Base-by-base conservation (phyloP, 2,797 vertebrate genomes). In the Helicolenus hilgendorfi region DNA sequence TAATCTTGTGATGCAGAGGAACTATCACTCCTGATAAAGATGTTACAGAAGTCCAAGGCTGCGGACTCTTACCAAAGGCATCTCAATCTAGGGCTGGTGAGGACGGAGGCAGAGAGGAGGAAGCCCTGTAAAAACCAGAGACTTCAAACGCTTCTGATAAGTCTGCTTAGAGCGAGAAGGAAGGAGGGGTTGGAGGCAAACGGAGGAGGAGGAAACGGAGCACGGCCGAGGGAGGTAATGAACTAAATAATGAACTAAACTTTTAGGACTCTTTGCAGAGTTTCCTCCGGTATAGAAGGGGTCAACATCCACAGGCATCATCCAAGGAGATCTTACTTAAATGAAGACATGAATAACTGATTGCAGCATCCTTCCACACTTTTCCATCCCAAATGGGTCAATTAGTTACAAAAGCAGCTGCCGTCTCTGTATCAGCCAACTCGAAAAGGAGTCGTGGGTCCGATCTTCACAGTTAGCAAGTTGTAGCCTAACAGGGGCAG, bases 101-200 rank as follows among this genome's bases (percentile, higher is more conserved):
- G 67, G 72, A 76, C 36, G 53, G 63, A 62, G 63, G 67, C 38
- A 81, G 68, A 63, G 69, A 73, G 72, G 74, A 84, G 60, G 68
- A 89, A 53, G 69, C 72, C 56, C 74, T 29, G 72, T 27, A 31
- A 74, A 90, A 67, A 74, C 65, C 64, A 56, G 58, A 35, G 77
- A 71, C 88, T 89, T 92, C 77, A 89, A 93, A 87, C 26, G 45
- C 59, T 83, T 84, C 60, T 87, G 87, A 90, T 74, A 87, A 64
- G 76, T 88, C 71, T 35, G 81, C 65, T 85, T 24, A 64, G 24
- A 73, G 65, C 13, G 53, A 86, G 69, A 11, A 62, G 71, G 29
- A 74, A 60, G 26, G 68, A 79, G n/a, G 36, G 65, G 71, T 20
- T 7, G 56, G 56, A 29, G 38, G 62, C 68, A 87, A 85, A 80